Evolutionary conservation across 2,888 invertebrate genomes (phyloP).

Genomic region (Miltochrista miniata): DNA sequence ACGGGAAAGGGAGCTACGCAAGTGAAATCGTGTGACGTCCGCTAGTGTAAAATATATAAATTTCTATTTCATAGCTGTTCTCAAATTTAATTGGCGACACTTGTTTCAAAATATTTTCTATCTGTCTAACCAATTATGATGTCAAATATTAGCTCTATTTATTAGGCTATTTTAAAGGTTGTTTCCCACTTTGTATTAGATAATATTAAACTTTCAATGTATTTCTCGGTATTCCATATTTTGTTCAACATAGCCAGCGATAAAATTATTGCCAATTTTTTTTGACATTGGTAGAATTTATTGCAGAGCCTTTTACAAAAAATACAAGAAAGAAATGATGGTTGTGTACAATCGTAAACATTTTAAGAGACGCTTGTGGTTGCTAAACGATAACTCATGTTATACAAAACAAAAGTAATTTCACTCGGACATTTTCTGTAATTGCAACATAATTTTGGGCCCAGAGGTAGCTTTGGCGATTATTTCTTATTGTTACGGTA

Average conservation of each 20-base stretch:
- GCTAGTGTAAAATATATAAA: too few relatives aligned
- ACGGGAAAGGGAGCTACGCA: too few relatives aligned
- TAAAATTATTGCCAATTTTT: background rate
- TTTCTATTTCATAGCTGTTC: too few relatives aligned
- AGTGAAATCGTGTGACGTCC: too few relatives aligned
- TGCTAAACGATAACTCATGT: slow-evolving; percentile 20
- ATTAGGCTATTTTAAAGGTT: too few relatives aligned
- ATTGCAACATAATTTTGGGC: slow-evolving; percentile 41
- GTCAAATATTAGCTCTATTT: too few relatives aligned
- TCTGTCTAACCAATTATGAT: too few relatives aligned
- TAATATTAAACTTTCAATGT: too few relatives aligned
- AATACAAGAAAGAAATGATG: slow-evolving; percentile 13
- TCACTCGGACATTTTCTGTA: slow-evolving; percentile 32
- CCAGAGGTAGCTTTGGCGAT: slow-evolving; percentile 29
- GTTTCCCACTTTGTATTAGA: background rate
- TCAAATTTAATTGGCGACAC: too few relatives aligned
- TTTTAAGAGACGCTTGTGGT: slow-evolving; percentile 17
- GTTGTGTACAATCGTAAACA: slow-evolving; percentile 6
- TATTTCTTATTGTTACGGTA: slow-evolving; percentile 22
- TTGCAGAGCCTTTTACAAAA: background rate
- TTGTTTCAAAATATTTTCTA: too few relatives aligned
- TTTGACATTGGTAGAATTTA: background rate
- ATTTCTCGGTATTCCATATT: too few relatives aligned
- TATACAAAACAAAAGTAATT: slow-evolving; percentile 35
- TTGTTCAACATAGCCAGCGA: background rate